A percentile compares a stretch with the other conserved stretches of the same genome.
These are phyloP conservation scores for Labroides dimidiatus DNA, from an alignment of 2,797 vertebrate genomes.

Conservation along the genomic window DNA sequence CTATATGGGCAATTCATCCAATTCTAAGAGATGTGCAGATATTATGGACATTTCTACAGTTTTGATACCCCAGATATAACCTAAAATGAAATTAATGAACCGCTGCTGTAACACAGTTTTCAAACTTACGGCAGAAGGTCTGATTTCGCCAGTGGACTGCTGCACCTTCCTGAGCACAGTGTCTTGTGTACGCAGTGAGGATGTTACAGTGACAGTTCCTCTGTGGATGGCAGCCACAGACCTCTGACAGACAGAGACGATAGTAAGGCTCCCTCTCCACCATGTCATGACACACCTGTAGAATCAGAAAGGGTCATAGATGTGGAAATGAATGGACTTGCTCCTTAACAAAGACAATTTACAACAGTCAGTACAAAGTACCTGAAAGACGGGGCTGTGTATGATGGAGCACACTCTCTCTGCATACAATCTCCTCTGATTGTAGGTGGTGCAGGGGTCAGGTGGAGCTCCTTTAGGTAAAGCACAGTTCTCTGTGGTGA, in stretches of 20 bases:
- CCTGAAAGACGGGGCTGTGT: constrained; percentile 86
- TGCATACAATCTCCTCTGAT: constrained; percentile 80
- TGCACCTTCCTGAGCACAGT: constrained; percentile 87
- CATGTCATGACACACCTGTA: constrained; percentile 87
- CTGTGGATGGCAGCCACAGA: constrained; percentile 81
- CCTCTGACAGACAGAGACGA: constrained; percentile 84
- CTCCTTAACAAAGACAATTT: too few species aligned
- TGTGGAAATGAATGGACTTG: not conserved
- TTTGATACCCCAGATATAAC: too few species aligned
- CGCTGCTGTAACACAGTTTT: too few species aligned
- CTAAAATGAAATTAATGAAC: too few species aligned
- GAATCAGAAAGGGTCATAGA: not conserved
- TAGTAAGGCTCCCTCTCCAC: constrained; percentile 88
- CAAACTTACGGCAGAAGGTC: constrained; percentile 88
- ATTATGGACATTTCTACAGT: too few species aligned
- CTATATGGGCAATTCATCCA: too few species aligned
- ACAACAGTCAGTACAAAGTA: constrained; percentile 56
- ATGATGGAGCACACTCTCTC: constrained; percentile 85
- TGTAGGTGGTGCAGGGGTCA: constrained; percentile 83
- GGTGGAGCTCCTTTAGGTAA: constrained; percentile 18
- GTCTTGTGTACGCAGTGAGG: constrained; percentile 85
- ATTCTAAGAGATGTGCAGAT: too few species aligned
- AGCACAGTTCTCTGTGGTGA: constrained; percentile 77
- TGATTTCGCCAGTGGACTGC: constrained; percentile 86
- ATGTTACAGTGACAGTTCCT: constrained; percentile 84